These are phyloP conservation scores for Aporophyla lueneburgensis DNA, from an alignment of 2,888 invertebrate genomes.

Conservation along the genomic window DNA sequence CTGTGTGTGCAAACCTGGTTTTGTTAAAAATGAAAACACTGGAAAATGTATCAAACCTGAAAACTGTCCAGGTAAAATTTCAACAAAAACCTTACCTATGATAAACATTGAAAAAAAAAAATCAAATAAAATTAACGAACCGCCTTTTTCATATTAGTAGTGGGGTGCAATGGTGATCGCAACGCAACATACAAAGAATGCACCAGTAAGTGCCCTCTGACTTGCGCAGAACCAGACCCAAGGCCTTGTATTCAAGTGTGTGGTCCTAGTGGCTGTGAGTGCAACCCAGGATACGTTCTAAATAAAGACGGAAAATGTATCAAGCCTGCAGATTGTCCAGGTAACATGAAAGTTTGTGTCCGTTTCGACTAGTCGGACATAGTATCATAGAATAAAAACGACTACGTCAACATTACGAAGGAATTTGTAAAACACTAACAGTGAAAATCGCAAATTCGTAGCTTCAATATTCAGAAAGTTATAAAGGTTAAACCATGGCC, in stretches of 20 bases:
- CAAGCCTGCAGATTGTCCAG: conserved; percentile 61
- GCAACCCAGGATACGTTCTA: conserved; percentile 48
- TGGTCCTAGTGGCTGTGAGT: conserved; percentile 65
- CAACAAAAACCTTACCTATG: too few species aligned
- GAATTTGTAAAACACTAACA: too few species aligned
- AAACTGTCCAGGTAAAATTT: conserved; percentile 12
- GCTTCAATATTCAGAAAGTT: too few species aligned
- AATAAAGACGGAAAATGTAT: conserved; percentile 44
- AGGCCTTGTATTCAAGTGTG: neutral
- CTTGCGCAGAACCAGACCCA: neutral
- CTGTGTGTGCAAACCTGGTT: conserved; percentile 66
- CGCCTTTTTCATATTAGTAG: too few species aligned
- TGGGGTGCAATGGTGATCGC: too few species aligned
- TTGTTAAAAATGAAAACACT: neutral
- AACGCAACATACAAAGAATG: neutral
- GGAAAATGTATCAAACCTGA: conserved; percentile 23
- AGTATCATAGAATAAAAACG: too few species aligned
- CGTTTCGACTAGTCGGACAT: too few species aligned
- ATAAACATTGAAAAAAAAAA: neutral
- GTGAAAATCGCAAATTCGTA: too few species aligned
- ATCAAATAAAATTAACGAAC: too few species aligned
- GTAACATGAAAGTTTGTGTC: neutral
- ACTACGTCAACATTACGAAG: too few species aligned
- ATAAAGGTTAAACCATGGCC: too few species aligned
- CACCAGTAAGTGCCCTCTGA: conserved; percentile 1